A percentile compares a stretch with the other conserved stretches of the same genome.
phyloP scores from a whole-genome alignment of 2,888 invertebrate species.

The Pristionchus arcanus region DNA sequence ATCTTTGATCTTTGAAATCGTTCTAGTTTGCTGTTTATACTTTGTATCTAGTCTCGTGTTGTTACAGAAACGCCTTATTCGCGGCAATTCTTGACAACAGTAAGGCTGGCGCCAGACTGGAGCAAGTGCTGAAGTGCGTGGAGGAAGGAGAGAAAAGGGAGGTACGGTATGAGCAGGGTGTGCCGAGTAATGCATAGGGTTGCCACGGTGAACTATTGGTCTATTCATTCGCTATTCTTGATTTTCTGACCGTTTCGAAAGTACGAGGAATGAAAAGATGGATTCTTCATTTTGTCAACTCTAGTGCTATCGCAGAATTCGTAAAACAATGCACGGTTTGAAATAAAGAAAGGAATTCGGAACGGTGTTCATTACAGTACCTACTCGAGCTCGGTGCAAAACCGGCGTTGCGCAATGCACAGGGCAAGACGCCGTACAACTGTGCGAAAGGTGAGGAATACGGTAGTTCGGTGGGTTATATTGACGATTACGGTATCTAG shows the following conservation, averaged over 20 bases:
- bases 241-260: too few species aligned
- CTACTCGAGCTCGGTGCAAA: conserved; percentile 86
- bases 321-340: too few species aligned
- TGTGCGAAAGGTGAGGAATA: conserved; percentile 85
- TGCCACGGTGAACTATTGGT: too few species aligned
- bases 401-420: conserved; percentile 86
- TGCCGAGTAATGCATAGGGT: too few species aligned
- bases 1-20: conserved; percentile 13
- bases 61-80: conserved; percentile 5
- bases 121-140: background rate
- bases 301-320: too few species aligned
- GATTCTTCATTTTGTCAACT: too few species aligned
- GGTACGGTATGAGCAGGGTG: too few species aligned
- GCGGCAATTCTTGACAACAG: conserved; percentile 1
- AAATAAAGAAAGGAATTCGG: too few species aligned
- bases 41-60: background rate
- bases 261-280: too few species aligned
- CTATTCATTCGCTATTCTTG: too few species aligned
- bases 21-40: too few species aligned
- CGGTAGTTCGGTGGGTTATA: conserved; percentile 69
- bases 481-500: too few species aligned
- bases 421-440: conserved; percentile 87
- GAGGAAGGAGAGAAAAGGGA: conserved; percentile 1
- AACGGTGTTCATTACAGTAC: conserved; percentile 63
- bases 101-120: background rate